Evolutionary conservation across 2,888 invertebrate genomes (phyloP).

Genomic region (Nemotelus nigrinus): DNA sequence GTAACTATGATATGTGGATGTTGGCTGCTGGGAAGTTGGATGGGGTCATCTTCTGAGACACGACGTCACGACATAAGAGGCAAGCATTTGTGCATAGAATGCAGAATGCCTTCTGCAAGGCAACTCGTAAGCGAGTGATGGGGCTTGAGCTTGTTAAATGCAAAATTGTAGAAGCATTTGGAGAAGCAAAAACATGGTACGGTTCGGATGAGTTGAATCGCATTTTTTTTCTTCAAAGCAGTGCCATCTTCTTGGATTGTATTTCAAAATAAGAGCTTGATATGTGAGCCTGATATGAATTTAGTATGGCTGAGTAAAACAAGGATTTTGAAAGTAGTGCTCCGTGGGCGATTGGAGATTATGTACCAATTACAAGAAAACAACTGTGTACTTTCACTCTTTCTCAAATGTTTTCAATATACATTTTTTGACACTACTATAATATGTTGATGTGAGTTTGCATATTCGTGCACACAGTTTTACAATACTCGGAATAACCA

Average conservation of each 20-base stretch:
- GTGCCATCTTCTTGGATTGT: not conserved
- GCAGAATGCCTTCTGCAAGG: slow-evolving; percentile 23
- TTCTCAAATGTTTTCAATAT: too few species aligned
- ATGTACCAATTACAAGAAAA: too few species aligned
- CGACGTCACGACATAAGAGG: slow-evolving; percentile 49
- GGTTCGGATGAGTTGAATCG: not conserved
- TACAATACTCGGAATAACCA: too few species aligned
- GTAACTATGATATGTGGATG: slow-evolving; percentile 44
- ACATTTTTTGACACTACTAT: too few species aligned
- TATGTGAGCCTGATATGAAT: too few species aligned
- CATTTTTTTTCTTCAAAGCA: not conserved
- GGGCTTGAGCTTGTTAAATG: slow-evolving; percentile 6
- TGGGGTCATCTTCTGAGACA: slow-evolving; percentile 50
- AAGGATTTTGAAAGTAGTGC: too few species aligned
- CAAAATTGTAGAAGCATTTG: not conserved
- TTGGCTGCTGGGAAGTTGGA: slow-evolving; percentile 43
- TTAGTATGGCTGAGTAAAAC: too few species aligned
- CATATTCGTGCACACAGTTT: too few species aligned
- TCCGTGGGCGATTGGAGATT: too few species aligned
- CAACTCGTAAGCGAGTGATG: slow-evolving; percentile 6
- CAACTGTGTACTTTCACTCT: too few species aligned
- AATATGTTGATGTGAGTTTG: too few species aligned
- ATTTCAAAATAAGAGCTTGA: too few species aligned
- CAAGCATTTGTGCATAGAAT: slow-evolving; percentile 45
- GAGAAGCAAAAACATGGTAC: not conserved